Base-by-base conservation (phyloP, 2,888 invertebrate genomes). In the Agriopis aurantiaria region DNA sequence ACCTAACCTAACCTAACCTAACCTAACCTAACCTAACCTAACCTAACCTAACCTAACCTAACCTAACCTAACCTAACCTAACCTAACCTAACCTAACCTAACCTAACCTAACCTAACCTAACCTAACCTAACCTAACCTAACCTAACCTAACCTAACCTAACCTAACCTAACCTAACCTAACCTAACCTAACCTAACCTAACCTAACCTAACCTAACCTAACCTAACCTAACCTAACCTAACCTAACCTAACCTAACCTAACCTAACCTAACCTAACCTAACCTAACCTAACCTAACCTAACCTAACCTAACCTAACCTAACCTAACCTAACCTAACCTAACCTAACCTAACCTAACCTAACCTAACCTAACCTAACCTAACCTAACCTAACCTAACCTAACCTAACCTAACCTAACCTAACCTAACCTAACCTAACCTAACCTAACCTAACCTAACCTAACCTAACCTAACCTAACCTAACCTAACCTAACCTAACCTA, bases 1-100 rank as follows among this genome's bases (percentile, higher is more conserved):
- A 70, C 68, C 73, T 66, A 68, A 68, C 70, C 70, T 68, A 71
- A 74, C 71, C 65, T 63, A 68, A 73, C 72, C 74, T 72, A 72
- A 73, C 75, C 73, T 72, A 75, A 74, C 74, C 73, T 72, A 77
- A 73, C 75, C 73, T 72, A 74, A 75, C 75, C 75, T 75, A 75
- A 73, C 74, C 75, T 69, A 75, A 77, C 72, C 71, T 68, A 71
- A 71, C 74, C 70, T 65, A n/a, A 72, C 66, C 69, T 64, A 73
- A 71, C 70, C 69, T 68, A 70, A 73, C 63, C 63, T 61, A 59
- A 64, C 63, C 53, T 58, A 52, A 62, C 61, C 61, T 57, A 65
- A 65, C 41, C 58, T 68, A 60, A 61, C 60, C 67, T 61, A 61
- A 62, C 61, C 60, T 68, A 68, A 62, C 60, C 61, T 61, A 68